These are phyloP conservation scores for Entelurus aequoreus DNA, from an alignment of 2,113 vertebrate genomes.

Conservation along the genomic window DNA sequence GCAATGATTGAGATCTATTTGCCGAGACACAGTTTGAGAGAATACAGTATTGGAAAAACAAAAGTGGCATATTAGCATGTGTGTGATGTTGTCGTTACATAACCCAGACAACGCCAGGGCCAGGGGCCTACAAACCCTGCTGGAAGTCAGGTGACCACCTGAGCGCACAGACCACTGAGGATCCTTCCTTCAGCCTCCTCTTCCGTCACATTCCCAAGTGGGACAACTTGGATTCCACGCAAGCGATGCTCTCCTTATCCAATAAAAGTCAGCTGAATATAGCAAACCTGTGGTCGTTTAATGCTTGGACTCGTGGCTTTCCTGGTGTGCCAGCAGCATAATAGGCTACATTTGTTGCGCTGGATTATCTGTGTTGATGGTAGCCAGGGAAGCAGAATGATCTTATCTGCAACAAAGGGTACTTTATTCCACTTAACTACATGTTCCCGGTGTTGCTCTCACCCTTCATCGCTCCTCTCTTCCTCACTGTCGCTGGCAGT, in stretches of 20 bases:
- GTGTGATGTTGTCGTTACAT: conserved; percentile 2
- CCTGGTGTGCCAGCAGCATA: conserved; percentile 36
- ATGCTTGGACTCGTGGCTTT: conserved; percentile 30
- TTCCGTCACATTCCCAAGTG: conserved; percentile 64
- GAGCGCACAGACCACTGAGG: conserved; percentile 32
- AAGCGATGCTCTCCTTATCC: background rate
- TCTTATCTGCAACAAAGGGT: conserved; percentile 64
- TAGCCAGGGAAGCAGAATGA: conserved; percentile 50
- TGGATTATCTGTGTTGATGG: conserved; percentile 44
- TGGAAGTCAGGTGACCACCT: conserved; percentile 55
- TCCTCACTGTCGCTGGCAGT: conserved; percentile 42
- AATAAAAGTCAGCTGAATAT: conserved; percentile 14
- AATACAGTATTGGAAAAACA: no score
- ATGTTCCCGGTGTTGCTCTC: conserved; percentile 45
- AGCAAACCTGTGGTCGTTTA: conserved; percentile 13
- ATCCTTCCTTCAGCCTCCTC: conserved; percentile 54
- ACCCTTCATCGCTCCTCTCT: conserved; percentile 29
- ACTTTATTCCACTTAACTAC: conserved; percentile 61
- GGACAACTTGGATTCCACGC: background rate
- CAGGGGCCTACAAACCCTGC: conserved; percentile 60
- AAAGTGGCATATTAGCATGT: background rate
- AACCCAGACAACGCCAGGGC: conserved; percentile 70
- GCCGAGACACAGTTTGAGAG: no score
- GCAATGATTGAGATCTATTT: no score
- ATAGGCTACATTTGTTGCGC: conserved; percentile 35